Evolutionary conservation across 2,113 vertebrate species (phyloP).

Genomic region (Tragelaphus scriptus): DNA sequence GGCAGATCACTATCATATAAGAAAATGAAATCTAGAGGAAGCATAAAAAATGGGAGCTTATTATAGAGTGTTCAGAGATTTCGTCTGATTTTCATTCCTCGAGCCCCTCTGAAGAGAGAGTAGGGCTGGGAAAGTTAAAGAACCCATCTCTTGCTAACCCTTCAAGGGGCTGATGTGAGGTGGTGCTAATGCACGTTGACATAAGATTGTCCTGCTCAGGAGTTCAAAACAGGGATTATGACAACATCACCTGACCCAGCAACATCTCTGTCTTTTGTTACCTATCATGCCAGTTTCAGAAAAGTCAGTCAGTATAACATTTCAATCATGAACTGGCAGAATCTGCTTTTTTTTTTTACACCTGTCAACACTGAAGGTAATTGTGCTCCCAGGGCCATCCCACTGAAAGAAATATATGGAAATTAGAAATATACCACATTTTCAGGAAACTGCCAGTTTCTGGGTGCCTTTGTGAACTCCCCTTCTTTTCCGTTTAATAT

Average conservation of each 20-base stretch:
- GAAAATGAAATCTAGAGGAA: conserved; percentile 24
- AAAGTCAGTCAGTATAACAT: conserved; percentile 72
- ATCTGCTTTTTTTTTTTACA: conserved; percentile 67
- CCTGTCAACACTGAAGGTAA: conserved; percentile 75
- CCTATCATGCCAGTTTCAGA: conserved; percentile 74
- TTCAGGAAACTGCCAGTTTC: conserved; percentile 78
- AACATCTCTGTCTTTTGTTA: conserved; percentile 78
- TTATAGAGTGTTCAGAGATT: background rate
- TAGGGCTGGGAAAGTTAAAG: conserved; percentile 18
- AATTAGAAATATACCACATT: conserved; percentile 71
- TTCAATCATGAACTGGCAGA: conserved; percentile 75
- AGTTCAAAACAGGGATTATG: conserved; percentile 76
- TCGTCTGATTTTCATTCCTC: background rate
- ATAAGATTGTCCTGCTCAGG: conserved; percentile 74
- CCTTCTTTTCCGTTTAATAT: conserved; percentile 52
- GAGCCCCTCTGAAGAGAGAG: background rate
- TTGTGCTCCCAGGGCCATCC: conserved; percentile 75
- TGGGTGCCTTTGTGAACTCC: conserved; percentile 65
- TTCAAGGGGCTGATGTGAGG: conserved; percentile 66
- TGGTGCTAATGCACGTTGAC: conserved; percentile 75
- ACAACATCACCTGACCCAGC: conserved; percentile 76
- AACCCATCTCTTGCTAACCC: background rate
- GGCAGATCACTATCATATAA: background rate
- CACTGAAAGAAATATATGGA: conserved; percentile 76
- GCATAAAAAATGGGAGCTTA: background rate